A percentile compares a stretch with the other conserved stretches of the same genome.
Conservation (phyloP, 2,113 vertebrate genomes). For the Neotragus moschatus region DNA sequence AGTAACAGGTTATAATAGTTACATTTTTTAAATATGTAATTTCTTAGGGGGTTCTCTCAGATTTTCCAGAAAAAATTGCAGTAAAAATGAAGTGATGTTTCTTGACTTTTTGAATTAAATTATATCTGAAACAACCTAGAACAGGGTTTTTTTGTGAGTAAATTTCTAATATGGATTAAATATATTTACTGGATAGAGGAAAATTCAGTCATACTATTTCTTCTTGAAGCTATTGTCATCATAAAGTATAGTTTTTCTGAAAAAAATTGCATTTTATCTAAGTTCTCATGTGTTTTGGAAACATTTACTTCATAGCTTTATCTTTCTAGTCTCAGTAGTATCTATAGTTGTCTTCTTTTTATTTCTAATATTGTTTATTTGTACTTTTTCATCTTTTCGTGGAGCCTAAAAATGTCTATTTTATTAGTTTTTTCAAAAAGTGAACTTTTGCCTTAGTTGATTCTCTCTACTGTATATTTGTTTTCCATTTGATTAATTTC, state of each 20-base stretch:
- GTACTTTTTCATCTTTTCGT: slow-evolving; percentile 59
- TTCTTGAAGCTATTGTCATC: neutral
- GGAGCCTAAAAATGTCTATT: slow-evolving; percentile 45
- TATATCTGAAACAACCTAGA: neutral
- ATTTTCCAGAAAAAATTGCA: neutral
- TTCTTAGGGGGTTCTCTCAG: neutral
- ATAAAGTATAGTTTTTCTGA: neutral
- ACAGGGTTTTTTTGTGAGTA: neutral
- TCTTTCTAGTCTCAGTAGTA: neutral
- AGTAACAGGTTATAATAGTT: neutral
- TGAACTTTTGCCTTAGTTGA: slow-evolving; percentile 71
- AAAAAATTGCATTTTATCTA: slow-evolving; percentile 16
- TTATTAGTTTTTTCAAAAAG: slow-evolving; percentile 53
- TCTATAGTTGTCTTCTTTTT: slow-evolving; percentile 35
- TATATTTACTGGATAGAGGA: neutral
- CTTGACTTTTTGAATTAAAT: neutral
- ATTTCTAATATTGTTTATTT: slow-evolving; percentile 65
- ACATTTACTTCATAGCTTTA: neutral
- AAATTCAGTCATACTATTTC: neutral
- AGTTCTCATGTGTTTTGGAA: neutral
- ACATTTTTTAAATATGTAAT: neutral
- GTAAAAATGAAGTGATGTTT: neutral
- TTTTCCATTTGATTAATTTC: slow-evolving; percentile 71
- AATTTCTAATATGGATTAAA: slow-evolving; percentile 25
- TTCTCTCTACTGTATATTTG: slow-evolving; percentile 67